phyloP scores from a whole-genome alignment of 2,113 vertebrate genomes.

The Noctilio leporinus region DNA sequence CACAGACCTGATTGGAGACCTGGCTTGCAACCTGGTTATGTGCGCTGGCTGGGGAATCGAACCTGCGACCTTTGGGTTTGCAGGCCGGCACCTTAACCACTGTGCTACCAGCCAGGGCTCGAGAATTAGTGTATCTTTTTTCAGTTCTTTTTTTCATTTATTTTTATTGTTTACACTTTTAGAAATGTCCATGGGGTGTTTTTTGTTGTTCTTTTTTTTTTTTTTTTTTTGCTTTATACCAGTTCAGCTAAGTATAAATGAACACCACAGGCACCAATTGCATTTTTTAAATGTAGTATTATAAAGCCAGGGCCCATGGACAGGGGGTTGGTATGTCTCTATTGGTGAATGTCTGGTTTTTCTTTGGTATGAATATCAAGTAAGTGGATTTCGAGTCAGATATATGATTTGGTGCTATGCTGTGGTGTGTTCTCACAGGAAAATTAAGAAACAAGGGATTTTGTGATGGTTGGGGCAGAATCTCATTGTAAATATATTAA shows the following conservation, averaged over 20 bases:
- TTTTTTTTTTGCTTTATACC: conserved; percentile 36
- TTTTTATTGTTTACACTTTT: background rate
- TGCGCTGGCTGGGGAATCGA: too few relatives aligned
- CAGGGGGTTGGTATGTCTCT: background rate
- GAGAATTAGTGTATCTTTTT: background rate
- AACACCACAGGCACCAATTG: background rate
- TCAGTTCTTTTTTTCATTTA: background rate
- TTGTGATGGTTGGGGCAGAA: background rate
- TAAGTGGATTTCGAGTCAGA: conserved; percentile 1
- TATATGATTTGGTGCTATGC: background rate
- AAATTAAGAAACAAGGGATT: background rate
- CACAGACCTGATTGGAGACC: too few relatives aligned
- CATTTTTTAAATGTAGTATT: background rate
- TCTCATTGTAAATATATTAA: conserved; percentile 19
- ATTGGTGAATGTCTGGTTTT: conserved; percentile 16
- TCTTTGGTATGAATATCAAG: background rate
- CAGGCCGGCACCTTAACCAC: too few relatives aligned
- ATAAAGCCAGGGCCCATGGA: background rate
- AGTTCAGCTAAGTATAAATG: conserved; percentile 7
- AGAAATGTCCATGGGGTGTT: too few relatives aligned
- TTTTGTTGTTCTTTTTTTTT: too few relatives aligned
- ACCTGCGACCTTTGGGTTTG: too few relatives aligned
- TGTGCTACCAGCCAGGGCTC: too few relatives aligned
- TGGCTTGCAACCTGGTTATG: too few relatives aligned
- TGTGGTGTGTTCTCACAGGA: background rate